A percentile compares a stretch with the other conserved stretches of the same genome.
These are phyloP conservation scores for Drosophila histrio DNA, from an alignment of 2,888 invertebrate species.

Conservation along the genomic window DNA sequence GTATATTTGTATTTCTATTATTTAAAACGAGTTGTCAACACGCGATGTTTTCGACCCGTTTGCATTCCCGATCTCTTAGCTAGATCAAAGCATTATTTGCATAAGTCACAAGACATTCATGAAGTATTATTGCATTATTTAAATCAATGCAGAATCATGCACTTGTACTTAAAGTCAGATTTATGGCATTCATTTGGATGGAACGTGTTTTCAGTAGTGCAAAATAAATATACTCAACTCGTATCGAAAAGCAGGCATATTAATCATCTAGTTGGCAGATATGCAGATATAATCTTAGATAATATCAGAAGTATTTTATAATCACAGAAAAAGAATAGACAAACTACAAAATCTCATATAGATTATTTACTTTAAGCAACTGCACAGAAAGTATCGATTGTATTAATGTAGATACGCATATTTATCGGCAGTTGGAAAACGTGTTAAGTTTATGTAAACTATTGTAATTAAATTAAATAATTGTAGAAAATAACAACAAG, in stretches of 20 bases:
- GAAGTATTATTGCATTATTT: conserved; percentile 14
- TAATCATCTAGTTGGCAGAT: neutral
- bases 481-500: too few species aligned
- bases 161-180: conserved; percentile 4
- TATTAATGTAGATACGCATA: too few species aligned
- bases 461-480: too few species aligned
- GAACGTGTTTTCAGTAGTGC: conserved; percentile 13
- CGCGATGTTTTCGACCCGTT: neutral
- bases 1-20: conserved; percentile 2
- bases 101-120: conserved; percentile 24
- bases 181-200: neutral
- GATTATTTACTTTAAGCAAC: too few species aligned
- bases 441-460: too few species aligned
- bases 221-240: neutral
- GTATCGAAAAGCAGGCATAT: neutral
- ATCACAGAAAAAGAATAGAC: too few species aligned
- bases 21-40: conserved; percentile 17
- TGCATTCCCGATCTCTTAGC: neutral
- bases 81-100: conserved; percentile 13
- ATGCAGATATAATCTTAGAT: neutral
- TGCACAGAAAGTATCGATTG: too few species aligned
- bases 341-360: too few species aligned
- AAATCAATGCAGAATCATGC: conserved; percentile 9
- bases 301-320: too few species aligned
- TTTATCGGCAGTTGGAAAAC: too few species aligned